Evolutionary conservation across 2,113 vertebrate species (phyloP).

Genomic region (Stictonetta naevosa): DNA sequence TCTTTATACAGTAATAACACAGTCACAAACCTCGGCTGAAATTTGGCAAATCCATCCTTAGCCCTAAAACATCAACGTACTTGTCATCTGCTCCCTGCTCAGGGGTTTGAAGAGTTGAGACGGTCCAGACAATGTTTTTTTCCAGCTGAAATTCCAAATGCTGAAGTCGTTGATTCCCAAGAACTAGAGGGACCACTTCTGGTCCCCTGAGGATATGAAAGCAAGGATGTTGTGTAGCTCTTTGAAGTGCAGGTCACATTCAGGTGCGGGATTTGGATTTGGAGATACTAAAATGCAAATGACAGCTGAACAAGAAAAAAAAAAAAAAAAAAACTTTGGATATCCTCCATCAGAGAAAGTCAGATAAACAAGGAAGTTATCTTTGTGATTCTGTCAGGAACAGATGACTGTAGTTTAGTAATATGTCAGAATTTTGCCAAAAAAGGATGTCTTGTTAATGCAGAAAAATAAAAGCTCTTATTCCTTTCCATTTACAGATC

Average conservation of each 20-base stretch:
- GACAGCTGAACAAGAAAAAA: background rate
- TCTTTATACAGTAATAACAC: background rate
- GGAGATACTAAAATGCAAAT: background rate
- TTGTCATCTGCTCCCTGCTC: background rate
- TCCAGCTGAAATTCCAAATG: background rate
- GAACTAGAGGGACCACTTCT: background rate
- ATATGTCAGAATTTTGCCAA: background rate
- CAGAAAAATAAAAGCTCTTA: background rate
- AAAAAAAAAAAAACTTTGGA: background rate
- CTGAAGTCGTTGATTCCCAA: background rate
- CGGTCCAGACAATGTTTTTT: background rate
- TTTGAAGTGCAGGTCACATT: background rate
- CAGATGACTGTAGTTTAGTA: constrained; percentile 11
- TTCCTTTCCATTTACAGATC: background rate
- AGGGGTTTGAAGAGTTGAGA: background rate
- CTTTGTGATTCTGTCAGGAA: background rate
- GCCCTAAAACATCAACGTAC: background rate
- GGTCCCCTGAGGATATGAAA: background rate
- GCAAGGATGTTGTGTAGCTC: background rate
- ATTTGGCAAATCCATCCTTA: background rate
- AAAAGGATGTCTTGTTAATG: background rate
- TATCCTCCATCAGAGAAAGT: background rate
- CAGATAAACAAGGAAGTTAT: constrained; percentile 34
- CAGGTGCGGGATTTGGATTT: background rate
- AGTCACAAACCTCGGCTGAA: background rate